Evolutionary conservation across 2,797 vertebrate genomes (phyloP), one percentile per base, ranked within the genome.

Genomic region (Macropodus opercularis): DNA sequence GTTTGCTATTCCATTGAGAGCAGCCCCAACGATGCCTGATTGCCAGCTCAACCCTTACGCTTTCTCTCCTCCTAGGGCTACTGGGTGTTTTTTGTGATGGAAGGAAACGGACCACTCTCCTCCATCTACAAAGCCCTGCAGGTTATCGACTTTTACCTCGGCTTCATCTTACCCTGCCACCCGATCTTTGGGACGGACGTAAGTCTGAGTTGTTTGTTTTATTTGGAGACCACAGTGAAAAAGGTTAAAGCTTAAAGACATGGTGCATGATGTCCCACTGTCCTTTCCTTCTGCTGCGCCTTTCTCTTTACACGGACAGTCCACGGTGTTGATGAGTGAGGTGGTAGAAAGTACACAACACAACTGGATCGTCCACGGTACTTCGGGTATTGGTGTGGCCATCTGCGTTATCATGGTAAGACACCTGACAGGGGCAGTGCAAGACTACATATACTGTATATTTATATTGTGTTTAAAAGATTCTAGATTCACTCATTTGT

Each of bases 121-220:
- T 93, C 92, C 79, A 79, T 93, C 70, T 94, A 95, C 87, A 95
- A 95, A 79, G 92, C 94, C 85, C 91, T 95, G 72, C 92, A 95
- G 80, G 83, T 96, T 71, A 74, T 96, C 13, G 87, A 90, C 80
- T 89, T 89, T 84, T 90, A 89, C 64, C 81, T 90, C 32, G 59
- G 88, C 42, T 86, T 88, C 52, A 43, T 90, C 46, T 61, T 90
- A 36, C 86, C 85, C 15, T 88, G 72, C 65, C 84, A 83, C 52
- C 85, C 89, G 0, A 75, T 91, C 52, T 85, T 91, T 65, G 88
- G 89, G 69, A 59, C 61, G 69, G 85, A 91, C 0, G 90, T 91
- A 81, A 90, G 90, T 46, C 17, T 44, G 39, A 58, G 26, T 42
- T 58, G 18, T 44, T 38, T 32, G 11, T 48, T 51, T 51, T 44